These are phyloP conservation scores for Clivina fossor DNA, from an alignment of 2,888 invertebrate genomes.

Conservation along the genomic window DNA sequence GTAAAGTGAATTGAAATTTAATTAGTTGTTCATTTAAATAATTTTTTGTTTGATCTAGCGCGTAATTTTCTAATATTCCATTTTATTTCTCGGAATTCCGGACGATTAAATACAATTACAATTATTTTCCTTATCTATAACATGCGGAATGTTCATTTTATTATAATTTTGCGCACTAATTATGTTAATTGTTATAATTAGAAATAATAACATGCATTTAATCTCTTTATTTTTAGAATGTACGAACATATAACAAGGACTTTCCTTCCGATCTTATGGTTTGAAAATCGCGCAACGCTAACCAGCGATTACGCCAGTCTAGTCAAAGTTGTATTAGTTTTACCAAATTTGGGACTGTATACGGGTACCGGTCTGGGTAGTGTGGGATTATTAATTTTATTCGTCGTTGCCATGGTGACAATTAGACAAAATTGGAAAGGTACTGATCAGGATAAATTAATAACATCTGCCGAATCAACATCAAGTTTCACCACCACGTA, in stretches of 20 bases:
- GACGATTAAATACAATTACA: no score
- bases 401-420: slow-evolving; percentile 49
- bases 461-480: slow-evolving; percentile 42
- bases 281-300: slow-evolving; percentile 65
- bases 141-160: no score
- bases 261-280: slow-evolving; percentile 76
- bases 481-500: slow-evolving; percentile 9
- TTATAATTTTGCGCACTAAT: no score
- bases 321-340: slow-evolving; percentile 58
- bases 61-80: no score
- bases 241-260: slow-evolving; percentile 59
- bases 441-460: slow-evolving; percentile 49
- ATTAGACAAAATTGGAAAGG: slow-evolving; percentile 47
- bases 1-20: no score
- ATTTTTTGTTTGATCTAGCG: no score
- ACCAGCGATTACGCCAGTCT: slow-evolving; percentile 60
- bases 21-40: no score
- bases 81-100: no score
- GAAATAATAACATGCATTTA: slow-evolving; percentile 14
- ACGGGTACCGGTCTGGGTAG: slow-evolving; percentile 56
- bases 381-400: slow-evolving; percentile 45
- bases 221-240: slow-evolving; percentile 54
- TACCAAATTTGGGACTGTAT: slow-evolving; percentile 59
- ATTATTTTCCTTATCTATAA: no score
- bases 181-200: no score